phyloP scores from a whole-genome alignment of 2,888 invertebrate genomes.

The Chrysomela aeneicollis region DNA sequence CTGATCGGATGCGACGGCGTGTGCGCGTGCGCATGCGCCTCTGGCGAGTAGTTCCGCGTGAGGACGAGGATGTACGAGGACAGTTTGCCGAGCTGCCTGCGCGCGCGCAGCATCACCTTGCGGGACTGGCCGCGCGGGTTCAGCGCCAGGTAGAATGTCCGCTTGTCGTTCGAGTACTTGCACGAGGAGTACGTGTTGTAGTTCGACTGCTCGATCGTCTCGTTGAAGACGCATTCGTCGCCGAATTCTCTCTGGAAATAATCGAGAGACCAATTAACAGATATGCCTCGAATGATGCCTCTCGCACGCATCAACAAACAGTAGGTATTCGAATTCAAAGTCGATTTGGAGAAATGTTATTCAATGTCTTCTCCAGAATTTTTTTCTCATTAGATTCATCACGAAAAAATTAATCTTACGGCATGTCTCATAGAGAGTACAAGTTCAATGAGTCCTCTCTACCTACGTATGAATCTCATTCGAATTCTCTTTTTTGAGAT shows the following conservation, averaged over 20 bases:
- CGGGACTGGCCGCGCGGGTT: conserved; percentile 77
- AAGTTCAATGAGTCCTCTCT: no score
- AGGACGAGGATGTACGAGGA: conserved; percentile 78
- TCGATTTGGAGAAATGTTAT: no score
- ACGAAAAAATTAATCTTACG: no score
- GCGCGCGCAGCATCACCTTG: conserved; percentile 74
- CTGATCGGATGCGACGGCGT: conserved; percentile 62
- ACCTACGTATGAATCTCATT: no score
- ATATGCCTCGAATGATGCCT: no score
- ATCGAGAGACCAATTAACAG: not conserved
- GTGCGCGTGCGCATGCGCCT: conserved; percentile 60
- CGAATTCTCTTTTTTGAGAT: no score
- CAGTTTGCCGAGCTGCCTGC: conserved; percentile 74
- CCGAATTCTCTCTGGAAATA: conserved; percentile 83
- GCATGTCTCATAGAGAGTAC: no score
- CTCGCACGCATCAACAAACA: no score
- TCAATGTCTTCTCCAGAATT: no score
- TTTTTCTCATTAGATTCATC: no score
- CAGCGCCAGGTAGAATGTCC: conserved; percentile 79
- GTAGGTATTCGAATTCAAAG: no score
- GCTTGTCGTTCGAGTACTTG: conserved; percentile 74
- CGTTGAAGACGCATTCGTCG: conserved; percentile 84
- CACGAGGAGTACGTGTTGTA: conserved; percentile 86
- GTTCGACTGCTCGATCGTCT: conserved; percentile 83
- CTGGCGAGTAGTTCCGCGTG: conserved; percentile 66